Base-by-base conservation (phyloP, 1,140 invertebrate genomes). In the Spodoptera litura region DNA sequence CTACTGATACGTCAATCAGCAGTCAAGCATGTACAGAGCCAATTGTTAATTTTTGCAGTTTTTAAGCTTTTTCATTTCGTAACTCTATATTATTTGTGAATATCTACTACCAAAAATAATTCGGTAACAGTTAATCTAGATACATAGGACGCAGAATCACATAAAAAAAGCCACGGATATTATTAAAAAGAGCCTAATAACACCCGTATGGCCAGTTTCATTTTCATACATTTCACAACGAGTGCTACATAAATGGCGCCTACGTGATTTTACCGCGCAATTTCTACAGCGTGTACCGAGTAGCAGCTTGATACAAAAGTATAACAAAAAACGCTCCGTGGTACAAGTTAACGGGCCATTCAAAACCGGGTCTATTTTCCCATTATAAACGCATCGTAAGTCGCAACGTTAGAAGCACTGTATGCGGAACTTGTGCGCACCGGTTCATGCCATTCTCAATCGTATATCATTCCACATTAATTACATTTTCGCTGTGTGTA, bases 381-480 rank as follows among this genome's bases (percentile, higher is more conserved):
- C 79, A 78, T 78, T 80, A 75, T 66, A 70, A 78, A 66, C 71
- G 55, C 71, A 68, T 73, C 53, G 71, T 73, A 64, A 59, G 68
- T 77, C 44, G 52, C 20, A 58, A 56, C 55, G 70, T 25, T 20
- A 27, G 8, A 13, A 38, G 70, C 13, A 35, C 6, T 75, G 49
- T 80, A 86, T 77, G 81, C 82, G 82, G 87, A 88, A 89, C 89
- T 85, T 78, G 82, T 82, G 83, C 78, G 82, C 82, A 79, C 74
- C 59, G 64, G 72, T 82, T 80, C 80, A 76, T 80, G 81, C 73
- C 68, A 73, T 61, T 78, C 66, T 78, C 56, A 59, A 78, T 76
- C 79, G 74, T 87, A 85, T 85, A 89, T 88, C 86, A 87, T 72
- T 59, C 10, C 35, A 74, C 77, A 71, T 44, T 86, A 86, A 85